Percentiles rank a stretch among this genome's conserved stretches.
Evolutionary conservation across 2,888 invertebrate genomes (phyloP).

Genomic region (Xanthostigma xanthostigma): DNA sequence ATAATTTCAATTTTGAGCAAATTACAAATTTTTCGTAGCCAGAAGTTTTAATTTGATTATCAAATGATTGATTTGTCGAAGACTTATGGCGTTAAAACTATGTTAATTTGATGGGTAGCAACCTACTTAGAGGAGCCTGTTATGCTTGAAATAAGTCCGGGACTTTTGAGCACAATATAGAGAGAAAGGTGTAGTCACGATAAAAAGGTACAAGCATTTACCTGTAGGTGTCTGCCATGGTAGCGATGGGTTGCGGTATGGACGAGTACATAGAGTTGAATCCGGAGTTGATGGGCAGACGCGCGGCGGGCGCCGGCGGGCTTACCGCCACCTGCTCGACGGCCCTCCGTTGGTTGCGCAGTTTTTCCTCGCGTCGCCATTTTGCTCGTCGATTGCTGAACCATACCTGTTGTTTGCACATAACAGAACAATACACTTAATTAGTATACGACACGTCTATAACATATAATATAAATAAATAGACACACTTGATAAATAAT

Average conservation of each 20-base stretch:
- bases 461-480: too few relatives aligned
- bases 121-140: too few relatives aligned
- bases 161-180: background rate
- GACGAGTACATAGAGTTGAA: slow-evolving; percentile 93
- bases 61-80: too few relatives aligned
- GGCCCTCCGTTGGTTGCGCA: slow-evolving; percentile 75
- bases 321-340: slow-evolving; percentile 39
- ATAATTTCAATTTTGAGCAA: too few relatives aligned
- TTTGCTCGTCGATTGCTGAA: slow-evolving; percentile 98
- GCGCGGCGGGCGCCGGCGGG: slow-evolving; percentile 43
- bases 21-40: too few relatives aligned
- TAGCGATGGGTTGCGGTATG: slow-evolving; percentile 85
- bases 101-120: too few relatives aligned
- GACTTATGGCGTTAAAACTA: too few relatives aligned
- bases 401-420: slow-evolving; percentile 69
- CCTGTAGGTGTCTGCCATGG: slow-evolving; percentile 82
- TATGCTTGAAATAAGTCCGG: too few relatives aligned
- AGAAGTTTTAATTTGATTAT: too few relatives aligned
- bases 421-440: too few relatives aligned
- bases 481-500: too few relatives aligned
- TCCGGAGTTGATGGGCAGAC: slow-evolving; percentile 65
- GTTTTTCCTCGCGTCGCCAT: slow-evolving; percentile 97
- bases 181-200: background rate
- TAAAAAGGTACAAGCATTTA: slow-evolving; percentile 24
- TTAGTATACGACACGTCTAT: too few relatives aligned